Conservation (phyloP, 2,888 invertebrate species). For the Platycnemis pennipes region DNA sequence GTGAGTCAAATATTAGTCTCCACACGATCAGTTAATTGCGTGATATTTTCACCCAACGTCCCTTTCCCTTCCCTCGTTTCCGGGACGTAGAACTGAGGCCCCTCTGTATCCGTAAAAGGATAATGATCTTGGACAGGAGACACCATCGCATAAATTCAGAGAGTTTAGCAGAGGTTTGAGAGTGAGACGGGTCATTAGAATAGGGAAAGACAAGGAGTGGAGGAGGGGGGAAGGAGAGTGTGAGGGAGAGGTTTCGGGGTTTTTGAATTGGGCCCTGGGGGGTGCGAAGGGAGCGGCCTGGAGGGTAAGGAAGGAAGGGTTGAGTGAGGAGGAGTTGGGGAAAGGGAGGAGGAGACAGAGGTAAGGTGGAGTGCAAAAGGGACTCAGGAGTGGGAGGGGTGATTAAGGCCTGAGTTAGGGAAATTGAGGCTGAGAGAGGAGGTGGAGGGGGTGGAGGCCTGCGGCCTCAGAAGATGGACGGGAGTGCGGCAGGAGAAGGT, state of each 20-base stretch:
- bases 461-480: neutral
- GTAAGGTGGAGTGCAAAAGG: neutral
- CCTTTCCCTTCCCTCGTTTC: neutral
- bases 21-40: neutral
- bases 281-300: neutral
- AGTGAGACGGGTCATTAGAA: neutral
- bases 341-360: neutral
- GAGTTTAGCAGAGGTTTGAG: neutral
- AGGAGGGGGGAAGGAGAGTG: neutral
- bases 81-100: neutral
- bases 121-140: constrained; percentile 4
- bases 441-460: neutral
- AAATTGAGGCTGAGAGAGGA: constrained; percentile 40
- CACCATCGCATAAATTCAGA: neutral
- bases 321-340: neutral
- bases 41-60: neutral
- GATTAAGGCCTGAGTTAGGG: constrained; percentile 41
- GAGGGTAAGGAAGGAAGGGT: neutral
- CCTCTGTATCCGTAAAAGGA: neutral
- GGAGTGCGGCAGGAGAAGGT: neutral
- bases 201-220: neutral
- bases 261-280: neutral
- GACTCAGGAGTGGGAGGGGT: neutral
- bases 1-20: no score
- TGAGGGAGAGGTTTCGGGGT: neutral